Base-by-base conservation (phyloP, 1,140 invertebrate genomes). In the Cyrtorhinus lividipennis region DNA sequence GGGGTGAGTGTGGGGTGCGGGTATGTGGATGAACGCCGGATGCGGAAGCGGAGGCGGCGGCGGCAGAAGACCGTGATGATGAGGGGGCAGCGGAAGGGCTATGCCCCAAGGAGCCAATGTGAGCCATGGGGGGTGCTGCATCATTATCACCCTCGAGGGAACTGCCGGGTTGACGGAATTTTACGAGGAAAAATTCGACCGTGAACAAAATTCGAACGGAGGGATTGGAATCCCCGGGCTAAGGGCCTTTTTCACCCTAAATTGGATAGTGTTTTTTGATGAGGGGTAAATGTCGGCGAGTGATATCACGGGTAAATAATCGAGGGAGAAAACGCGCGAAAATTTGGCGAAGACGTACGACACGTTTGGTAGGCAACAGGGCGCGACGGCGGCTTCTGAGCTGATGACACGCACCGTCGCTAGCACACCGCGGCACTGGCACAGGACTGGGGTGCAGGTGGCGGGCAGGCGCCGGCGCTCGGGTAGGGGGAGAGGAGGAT, bases 101-200 rank as follows among this genome's bases (percentile, higher is more conserved):
- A 58, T 58, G 25, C 56, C 56, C 56, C 56, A 58, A 3, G 56
- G 56, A 53, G 48, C 48, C 12, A 58, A 18, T 15, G 56, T 24
- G 23, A 58, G 56, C 56, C 56, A 58, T 10, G 56, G 56, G 8
- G 56, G 56, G 25, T 58, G 56, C 56, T 58, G 56, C 56, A 58
- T 58, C 56, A 58, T 58, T 53, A 12, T 53, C 10, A 10, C 10
- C 48, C 20, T 53, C 48, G 20, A 53, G 3, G 20, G 5, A 53
- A 53, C 48, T 13, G 20, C 10, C 48, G 48, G 5, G 15, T 8
- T 15, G 30, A 38, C 5, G 5, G 30, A 38, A 38, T 38, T 38
- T 38, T 38, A 5, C 5, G 30, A 38, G 15, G 30, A 38, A 38
- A 38, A 38, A 38, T n/a, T n/a, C n/a, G n/a, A n/a, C n/a, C n/a